A percentile compares a stretch with the other conserved stretches of the same genome.
Conservation (phyloP, 1,140 invertebrate genomes). For the Drosophila nasuta region DNA sequence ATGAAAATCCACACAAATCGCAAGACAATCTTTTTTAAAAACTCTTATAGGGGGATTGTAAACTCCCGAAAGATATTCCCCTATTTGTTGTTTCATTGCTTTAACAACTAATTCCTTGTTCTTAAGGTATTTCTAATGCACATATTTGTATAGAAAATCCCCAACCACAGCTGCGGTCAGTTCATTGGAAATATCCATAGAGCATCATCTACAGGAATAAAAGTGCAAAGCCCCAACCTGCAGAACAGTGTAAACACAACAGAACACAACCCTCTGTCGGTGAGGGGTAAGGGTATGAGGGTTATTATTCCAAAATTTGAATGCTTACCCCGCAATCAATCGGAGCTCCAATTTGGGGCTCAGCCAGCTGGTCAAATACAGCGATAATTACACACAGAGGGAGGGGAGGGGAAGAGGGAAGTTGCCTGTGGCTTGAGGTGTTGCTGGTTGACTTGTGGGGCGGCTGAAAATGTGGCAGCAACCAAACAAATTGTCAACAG, state of each 20-base stretch:
- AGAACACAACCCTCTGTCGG: neutral
- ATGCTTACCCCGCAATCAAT: constrained; percentile 59
- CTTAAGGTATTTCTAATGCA: constrained; percentile 11
- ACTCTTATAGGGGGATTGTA: neutral
- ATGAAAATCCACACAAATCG: neutral
- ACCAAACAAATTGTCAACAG: constrained; percentile 65
- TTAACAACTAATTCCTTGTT: constrained; percentile 24
- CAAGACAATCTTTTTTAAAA: no score
- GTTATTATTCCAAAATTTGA: constrained; percentile 53
- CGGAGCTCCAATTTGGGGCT: constrained; percentile 43
- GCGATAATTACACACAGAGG: constrained; percentile 14
- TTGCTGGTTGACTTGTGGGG: constrained; percentile 34
- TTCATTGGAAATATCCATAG: constrained; percentile 26
- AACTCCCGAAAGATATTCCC: neutral
- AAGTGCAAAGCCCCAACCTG: constrained; percentile 24
- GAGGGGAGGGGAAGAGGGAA: neutral
- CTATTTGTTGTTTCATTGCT: constrained; percentile 1
- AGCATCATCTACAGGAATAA: constrained; percentile 30
- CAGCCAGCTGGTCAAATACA: constrained; percentile 63
- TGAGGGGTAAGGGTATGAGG: constrained; percentile 8
- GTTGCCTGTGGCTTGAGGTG: constrained; percentile 31
- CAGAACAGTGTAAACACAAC: constrained; percentile 14
- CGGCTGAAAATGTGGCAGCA: constrained; percentile 49
- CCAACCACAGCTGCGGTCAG: constrained; percentile 21
- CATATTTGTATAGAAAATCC: constrained; percentile 10